Conservation (phyloP, 2,113 vertebrate species). For the Petrocephalus zakoni region DNA sequence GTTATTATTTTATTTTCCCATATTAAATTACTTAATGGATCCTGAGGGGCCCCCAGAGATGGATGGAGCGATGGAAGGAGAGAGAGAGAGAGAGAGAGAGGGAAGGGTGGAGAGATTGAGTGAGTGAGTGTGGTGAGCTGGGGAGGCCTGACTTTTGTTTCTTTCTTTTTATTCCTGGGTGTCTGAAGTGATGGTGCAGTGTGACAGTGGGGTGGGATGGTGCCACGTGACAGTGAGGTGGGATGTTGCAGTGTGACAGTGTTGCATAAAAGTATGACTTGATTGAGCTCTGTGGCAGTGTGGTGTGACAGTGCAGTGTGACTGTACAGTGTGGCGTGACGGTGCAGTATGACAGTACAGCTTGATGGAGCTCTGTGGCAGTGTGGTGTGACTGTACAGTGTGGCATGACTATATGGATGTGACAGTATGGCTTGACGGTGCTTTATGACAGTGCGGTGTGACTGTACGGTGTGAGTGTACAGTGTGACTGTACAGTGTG, state of each 20-base stretch:
- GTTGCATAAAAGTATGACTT: neutral
- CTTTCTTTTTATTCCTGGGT: neutral
- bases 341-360: neutral
- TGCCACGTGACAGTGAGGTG: neutral
- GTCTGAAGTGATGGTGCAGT: neutral
- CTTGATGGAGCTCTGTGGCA: neutral
- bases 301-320: neutral
- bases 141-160: neutral
- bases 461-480: no score
- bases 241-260: neutral
- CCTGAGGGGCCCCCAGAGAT: slow-evolving; percentile 63
- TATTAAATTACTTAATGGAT: slow-evolving; percentile 74
- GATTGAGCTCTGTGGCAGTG: neutral
- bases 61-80: slow-evolving; percentile 16
- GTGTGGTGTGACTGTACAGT: neutral
- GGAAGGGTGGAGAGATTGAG: neutral
- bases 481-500: no score
- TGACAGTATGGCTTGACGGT: neutral
- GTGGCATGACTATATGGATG: neutral
- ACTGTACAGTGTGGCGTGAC: neutral
- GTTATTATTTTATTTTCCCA: slow-evolving; percentile 60
- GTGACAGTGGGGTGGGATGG: neutral
- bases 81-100: neutral
- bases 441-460: neutral
- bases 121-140: neutral